These are phyloP conservation scores for Myioborus miniatus DNA, from an alignment of 2,797 vertebrate species.

Conservation along the genomic window DNA sequence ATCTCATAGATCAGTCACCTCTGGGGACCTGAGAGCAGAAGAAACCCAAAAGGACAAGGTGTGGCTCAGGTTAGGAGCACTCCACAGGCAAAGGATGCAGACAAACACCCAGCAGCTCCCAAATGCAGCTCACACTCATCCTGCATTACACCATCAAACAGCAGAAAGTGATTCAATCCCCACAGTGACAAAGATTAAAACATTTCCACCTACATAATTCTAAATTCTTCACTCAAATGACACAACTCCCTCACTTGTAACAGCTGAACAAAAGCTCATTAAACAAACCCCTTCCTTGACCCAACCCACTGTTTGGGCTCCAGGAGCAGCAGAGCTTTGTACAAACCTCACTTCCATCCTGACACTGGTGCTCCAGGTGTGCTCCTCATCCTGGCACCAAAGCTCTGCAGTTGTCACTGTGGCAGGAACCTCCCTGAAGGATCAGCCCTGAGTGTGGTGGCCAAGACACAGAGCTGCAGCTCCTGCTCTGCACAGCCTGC, in stretches of 20 bases:
- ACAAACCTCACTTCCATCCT: not conserved
- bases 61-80: not conserved
- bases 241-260: not conserved
- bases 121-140: not conserved
- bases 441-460: not conserved
- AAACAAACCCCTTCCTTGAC: not conserved
- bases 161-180: not conserved
- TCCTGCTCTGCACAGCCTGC: not conserved
- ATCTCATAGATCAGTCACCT: slow-evolving; percentile 83
- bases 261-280: not conserved
- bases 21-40: slow-evolving; percentile 67
- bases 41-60: not conserved
- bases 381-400: not conserved
- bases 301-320: slow-evolving; percentile 22
- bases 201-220: slow-evolving; percentile 12
- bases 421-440: not conserved
- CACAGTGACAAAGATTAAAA: slow-evolving; percentile 32
- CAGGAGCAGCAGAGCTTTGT: not conserved
- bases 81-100: not conserved
- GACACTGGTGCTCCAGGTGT: not conserved
- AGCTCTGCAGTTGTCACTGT: not conserved
- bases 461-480: not conserved
- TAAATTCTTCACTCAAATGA: not conserved
- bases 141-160: not conserved
- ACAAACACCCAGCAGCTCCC: slow-evolving; percentile 1